Base-by-base conservation (phyloP, 1,140 invertebrate genomes). In the Cydia fagiglandana region DNA sequence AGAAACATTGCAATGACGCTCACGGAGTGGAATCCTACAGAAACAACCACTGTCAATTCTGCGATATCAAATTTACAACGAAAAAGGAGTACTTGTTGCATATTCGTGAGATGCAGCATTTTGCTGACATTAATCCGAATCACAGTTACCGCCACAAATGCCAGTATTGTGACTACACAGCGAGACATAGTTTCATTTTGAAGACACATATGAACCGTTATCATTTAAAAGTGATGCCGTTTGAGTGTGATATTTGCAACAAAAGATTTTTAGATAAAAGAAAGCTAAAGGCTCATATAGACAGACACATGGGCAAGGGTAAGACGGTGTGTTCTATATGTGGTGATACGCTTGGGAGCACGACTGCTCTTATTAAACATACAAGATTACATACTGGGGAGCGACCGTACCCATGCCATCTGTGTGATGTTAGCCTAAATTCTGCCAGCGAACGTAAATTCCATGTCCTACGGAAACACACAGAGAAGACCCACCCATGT, bases 141-240 rank as follows among this genome's bases (percentile, higher is more conserved):
- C 66, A 70, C 7, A 70, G 30, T 10, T 70, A 70, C 2, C 30
- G 34, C 6, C 24, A 41, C 34, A 70, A 70, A 38, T 70, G 66
- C 7, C 12, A 70, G 30, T 70, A 70, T 20, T 70, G 66, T 41
- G 66, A 70, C 34, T 70, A 70, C 7, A 70, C 38, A 20, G 66
- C 66, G 1, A n/a, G 66, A 9, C 66, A 70, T 15, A 2, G 30
- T 17, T 70, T 70, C 30, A 45, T 70, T 41, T 41, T 70, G 28
- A 70, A 41, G n/a, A 70, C 66, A n/a, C 66, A 70, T 45, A 70
- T 70, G 66, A 70, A 70, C 34, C 12, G 66, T 10, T 70, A 70
- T 41, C 66, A 70, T 41, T 24, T 70, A 17, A 70, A 70, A 70
- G 24, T 70, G 7, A 70, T 70, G 66, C 66, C 66, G n/a, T 70